Percentiles rank a stretch among this genome's conserved stretches.
phyloP scores from a whole-genome alignment of 1,140 invertebrate genomes.

The Ylistrum balloti region DNA sequence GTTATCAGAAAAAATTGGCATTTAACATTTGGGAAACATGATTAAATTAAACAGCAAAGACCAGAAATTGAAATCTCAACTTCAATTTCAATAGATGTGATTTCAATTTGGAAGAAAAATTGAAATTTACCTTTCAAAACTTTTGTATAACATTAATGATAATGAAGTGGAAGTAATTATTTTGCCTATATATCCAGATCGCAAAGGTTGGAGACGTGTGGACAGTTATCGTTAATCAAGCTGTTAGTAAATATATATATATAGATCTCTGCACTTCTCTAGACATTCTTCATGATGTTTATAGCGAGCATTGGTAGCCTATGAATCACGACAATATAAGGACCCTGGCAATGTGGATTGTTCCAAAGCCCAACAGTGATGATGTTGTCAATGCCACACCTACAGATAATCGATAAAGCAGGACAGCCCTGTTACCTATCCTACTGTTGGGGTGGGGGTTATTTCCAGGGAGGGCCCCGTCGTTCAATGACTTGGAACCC shows the following conservation, averaged over 20 bases:
- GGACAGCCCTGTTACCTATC: constrained; percentile 19
- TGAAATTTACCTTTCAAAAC: too few relatives aligned
- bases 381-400: not conserved
- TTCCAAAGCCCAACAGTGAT: not conserved
- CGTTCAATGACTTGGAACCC: constrained; percentile 19
- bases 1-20: too few relatives aligned
- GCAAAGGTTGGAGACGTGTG: not conserved
- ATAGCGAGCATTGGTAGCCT: not conserved
- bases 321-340: not conserved
- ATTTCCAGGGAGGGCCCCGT: constrained; percentile 30
- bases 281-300: not conserved
- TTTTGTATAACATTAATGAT: too few relatives aligned
- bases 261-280: not conserved
- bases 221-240: not conserved
- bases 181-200: too few relatives aligned
- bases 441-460: constrained; percentile 13
- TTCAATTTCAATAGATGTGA: too few relatives aligned
- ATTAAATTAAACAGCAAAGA: too few relatives aligned
- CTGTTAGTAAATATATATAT: not conserved
- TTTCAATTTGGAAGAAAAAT: too few relatives aligned
- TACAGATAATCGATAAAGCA: not conserved
- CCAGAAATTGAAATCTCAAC: too few relatives aligned
- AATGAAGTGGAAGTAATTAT: too few relatives aligned
- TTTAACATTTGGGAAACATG: too few relatives aligned
- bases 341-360: not conserved